These are phyloP conservation scores for Acheta domesticus DNA, from an alignment of 2,888 invertebrate species.

Conservation along the genomic window DNA sequence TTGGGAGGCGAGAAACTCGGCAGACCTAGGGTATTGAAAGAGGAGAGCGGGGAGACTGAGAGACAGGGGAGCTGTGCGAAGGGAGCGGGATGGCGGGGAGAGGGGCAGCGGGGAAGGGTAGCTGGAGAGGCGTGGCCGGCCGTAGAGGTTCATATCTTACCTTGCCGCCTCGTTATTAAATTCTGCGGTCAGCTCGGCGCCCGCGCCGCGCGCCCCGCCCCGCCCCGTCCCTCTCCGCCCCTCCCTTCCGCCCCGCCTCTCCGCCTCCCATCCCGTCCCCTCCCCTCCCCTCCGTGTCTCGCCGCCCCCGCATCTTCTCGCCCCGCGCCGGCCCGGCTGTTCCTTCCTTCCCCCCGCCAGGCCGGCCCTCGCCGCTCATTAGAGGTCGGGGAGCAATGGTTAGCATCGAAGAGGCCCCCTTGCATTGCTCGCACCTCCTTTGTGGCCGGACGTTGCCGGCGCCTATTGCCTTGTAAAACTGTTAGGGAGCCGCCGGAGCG, in stretches of 20 bases:
- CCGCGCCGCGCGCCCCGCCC: not conserved
- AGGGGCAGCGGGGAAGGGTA: too few relatives aligned
- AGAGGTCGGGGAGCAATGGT: not conserved
- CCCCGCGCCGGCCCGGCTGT: not conserved
- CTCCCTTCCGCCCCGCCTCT: not conserved
- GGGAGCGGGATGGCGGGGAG: too few relatives aligned
- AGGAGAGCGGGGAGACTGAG: too few relatives aligned
- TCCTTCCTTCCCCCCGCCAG: not conserved
- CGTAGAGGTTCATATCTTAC: not conserved
- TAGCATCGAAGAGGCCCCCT: not conserved
- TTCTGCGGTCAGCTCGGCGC: constrained; percentile 3
- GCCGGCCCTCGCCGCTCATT: not conserved
- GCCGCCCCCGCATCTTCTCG: not conserved
- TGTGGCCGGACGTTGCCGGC: not conserved
- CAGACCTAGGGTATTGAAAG: too few relatives aligned
- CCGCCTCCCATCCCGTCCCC: not conserved
- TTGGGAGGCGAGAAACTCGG: too few relatives aligned
- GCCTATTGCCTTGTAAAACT: not conserved
- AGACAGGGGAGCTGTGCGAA: too few relatives aligned
- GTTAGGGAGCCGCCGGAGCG: not conserved
- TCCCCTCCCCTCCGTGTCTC: not conserved
- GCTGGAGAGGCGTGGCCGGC: too few relatives aligned
- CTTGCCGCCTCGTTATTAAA: constrained; percentile 4
- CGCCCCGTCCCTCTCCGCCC: not conserved
- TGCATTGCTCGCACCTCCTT: not conserved